Conservation (phyloP, 2,888 invertebrate genomes). For the Amiota minor region DNA sequence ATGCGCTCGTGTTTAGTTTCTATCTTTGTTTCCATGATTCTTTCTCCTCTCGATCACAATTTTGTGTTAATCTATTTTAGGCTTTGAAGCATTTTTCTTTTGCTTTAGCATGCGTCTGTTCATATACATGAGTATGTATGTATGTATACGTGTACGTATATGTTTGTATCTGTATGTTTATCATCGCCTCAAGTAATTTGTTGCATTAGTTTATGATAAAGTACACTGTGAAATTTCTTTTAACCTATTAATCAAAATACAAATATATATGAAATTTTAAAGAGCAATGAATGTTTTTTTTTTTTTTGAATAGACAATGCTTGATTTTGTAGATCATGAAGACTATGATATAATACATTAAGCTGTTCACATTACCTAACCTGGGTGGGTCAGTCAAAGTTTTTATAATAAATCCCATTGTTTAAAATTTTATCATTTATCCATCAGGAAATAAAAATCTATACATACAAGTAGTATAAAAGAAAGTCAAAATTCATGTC, state of each 20-base stretch:
- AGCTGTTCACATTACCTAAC: too few species aligned
- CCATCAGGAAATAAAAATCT: too few species aligned
- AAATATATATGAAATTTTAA: too few species aligned
- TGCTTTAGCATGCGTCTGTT: background rate
- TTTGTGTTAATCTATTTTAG: conserved; percentile 61
- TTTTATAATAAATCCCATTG: too few species aligned
- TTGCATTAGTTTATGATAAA: conserved; percentile 53
- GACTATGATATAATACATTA: too few species aligned
- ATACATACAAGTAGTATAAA: too few species aligned
- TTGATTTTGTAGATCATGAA: too few species aligned
- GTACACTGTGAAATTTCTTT: conserved; percentile 34
- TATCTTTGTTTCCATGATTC: conserved; percentile 41
- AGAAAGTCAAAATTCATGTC: too few species aligned
- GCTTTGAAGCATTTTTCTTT: conserved; percentile 26
- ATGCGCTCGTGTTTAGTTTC: conserved; percentile 39
- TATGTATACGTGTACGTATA: conserved; percentile 28
- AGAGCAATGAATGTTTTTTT: too few species aligned
- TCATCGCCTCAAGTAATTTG: conserved; percentile 65
- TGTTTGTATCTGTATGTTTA: conserved; percentile 44
- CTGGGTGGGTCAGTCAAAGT: too few species aligned
- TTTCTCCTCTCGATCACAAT: conserved; percentile 34
- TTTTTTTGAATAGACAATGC: too few species aligned
- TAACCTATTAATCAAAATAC: background rate
- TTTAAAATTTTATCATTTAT: too few species aligned
- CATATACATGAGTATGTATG: background rate